Evolutionary conservation across 2,888 invertebrate genomes (phyloP).

Genomic region (Epicampocera succincta): DNA sequence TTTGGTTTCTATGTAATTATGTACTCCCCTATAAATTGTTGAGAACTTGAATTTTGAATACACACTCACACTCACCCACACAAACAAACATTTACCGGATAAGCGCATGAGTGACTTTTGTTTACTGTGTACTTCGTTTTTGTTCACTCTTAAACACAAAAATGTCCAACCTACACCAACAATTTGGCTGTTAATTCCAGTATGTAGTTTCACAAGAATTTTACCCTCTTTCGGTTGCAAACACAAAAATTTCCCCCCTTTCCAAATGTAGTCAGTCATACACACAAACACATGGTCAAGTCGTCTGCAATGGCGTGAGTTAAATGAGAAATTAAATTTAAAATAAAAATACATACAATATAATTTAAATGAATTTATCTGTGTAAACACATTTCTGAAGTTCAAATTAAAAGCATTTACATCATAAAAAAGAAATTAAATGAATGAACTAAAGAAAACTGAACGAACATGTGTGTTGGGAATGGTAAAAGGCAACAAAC

Average conservation of each 20-base stretch:
- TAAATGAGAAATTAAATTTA: slow-evolving; percentile 41
- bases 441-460: slow-evolving; percentile 8
- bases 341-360: slow-evolving; percentile 19
- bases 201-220: slow-evolving; percentile 11
- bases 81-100: slow-evolving; percentile 47
- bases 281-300: slow-evolving; percentile 23
- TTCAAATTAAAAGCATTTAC: slow-evolving; percentile 6
- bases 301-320: slow-evolving; percentile 7
- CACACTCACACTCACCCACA: not conserved
- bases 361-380: not conserved
- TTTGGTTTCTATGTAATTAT: slow-evolving; percentile 31
- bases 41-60: slow-evolving; percentile 31
- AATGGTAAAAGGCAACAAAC: not conserved
- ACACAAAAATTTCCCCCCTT: slow-evolving; percentile 13
- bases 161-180: slow-evolving; percentile 56
- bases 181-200: slow-evolving; percentile 8
- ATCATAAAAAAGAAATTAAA: slow-evolving; percentile 6
- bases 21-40: slow-evolving; percentile 55
- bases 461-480: not conserved
- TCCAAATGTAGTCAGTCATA: not conserved
- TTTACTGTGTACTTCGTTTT: slow-evolving; percentile 7
- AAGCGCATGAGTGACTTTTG: slow-evolving; percentile 68
- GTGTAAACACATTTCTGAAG: not conserved
- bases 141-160: slow-evolving; percentile 33
- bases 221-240: slow-evolving; percentile 7